Evolutionary conservation across 2,888 invertebrate genomes (phyloP).

Genomic region (Sphinx pinastri): DNA sequence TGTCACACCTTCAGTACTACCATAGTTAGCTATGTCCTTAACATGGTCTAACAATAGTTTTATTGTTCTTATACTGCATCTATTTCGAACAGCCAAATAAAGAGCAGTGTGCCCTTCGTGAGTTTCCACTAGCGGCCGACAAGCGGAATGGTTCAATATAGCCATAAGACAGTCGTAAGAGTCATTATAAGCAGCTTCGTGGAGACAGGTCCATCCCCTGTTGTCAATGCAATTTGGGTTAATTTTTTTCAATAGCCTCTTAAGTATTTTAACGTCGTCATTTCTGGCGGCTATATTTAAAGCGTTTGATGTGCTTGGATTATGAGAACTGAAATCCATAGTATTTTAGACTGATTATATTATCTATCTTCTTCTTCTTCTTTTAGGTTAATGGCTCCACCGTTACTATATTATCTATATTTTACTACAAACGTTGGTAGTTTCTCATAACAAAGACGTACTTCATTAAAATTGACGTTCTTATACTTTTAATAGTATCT

Average conservation of each 20-base stretch:
- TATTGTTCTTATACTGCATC: conserved; percentile 63
- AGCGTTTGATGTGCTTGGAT: conserved; percentile 75
- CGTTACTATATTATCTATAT: no score
- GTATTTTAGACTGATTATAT: background rate
- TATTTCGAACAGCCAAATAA: conserved; percentile 71
- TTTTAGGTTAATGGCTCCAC: no score
- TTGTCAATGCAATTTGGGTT: conserved; percentile 79
- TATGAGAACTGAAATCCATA: conserved; percentile 81
- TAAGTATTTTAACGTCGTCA: conserved; percentile 64
- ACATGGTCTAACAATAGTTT: conserved; percentile 63
- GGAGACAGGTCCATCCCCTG: conserved; percentile 81
- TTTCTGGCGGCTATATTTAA: conserved; percentile 74
- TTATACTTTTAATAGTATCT: no score
- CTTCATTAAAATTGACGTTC: background rate
- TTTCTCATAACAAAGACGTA: background rate
- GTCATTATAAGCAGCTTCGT: conserved; percentile 77
- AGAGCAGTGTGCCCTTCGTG: conserved; percentile 79
- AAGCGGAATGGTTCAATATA: conserved; percentile 64
- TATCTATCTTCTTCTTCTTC: no score
- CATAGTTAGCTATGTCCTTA: conserved; percentile 70
- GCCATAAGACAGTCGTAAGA: conserved; percentile 65
- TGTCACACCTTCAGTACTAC: conserved; percentile 75
- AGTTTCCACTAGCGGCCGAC: conserved; percentile 67
- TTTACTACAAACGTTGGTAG: no score
- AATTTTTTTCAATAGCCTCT: conserved; percentile 65